These are phyloP conservation scores for Dicyrtomina minuta DNA, from an alignment of 2,888 invertebrate species.

Conservation along the genomic window DNA sequence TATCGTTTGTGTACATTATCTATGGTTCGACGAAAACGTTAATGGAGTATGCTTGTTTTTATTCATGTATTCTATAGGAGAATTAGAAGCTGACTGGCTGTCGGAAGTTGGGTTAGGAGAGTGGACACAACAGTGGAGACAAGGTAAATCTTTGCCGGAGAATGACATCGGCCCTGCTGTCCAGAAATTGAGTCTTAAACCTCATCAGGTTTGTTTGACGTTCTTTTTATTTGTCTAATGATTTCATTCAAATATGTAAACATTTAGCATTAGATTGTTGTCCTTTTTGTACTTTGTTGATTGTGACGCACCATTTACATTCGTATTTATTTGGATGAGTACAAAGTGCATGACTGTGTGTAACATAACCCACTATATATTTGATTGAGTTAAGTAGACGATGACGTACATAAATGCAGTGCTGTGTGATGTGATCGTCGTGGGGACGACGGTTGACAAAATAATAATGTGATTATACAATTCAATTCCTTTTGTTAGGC, in stretches of 20 bases:
- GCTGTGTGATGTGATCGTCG: neutral
- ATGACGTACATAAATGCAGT: neutral
- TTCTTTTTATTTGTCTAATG: neutral
- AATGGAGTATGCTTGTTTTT: conserved; percentile 1
- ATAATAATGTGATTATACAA: neutral
- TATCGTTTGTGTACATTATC: no score
- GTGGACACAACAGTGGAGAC: conserved; percentile 52
- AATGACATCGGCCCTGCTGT: conserved; percentile 53
- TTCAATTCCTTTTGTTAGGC: conserved; percentile 60
- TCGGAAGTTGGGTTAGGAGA: conserved; percentile 52
- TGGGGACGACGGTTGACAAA: neutral
- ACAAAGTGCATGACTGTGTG: neutral
- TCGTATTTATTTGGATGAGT: neutral
- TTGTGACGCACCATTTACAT: neutral
- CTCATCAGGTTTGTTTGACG: conserved; percentile 51
- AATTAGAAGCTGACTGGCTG: conserved; percentile 53
- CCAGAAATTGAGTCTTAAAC: conserved; percentile 53
- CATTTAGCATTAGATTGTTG: neutral
- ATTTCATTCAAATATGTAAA: neutral
- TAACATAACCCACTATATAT: no score
- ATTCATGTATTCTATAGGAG: conserved; percentile 47
- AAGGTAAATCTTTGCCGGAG: conserved; percentile 53
- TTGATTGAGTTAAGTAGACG: no score
- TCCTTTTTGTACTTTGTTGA: neutral
- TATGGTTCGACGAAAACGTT: no score